Evolutionary conservation across 1,140 invertebrate species (phyloP).

Genomic region (Campodea augens): DNA sequence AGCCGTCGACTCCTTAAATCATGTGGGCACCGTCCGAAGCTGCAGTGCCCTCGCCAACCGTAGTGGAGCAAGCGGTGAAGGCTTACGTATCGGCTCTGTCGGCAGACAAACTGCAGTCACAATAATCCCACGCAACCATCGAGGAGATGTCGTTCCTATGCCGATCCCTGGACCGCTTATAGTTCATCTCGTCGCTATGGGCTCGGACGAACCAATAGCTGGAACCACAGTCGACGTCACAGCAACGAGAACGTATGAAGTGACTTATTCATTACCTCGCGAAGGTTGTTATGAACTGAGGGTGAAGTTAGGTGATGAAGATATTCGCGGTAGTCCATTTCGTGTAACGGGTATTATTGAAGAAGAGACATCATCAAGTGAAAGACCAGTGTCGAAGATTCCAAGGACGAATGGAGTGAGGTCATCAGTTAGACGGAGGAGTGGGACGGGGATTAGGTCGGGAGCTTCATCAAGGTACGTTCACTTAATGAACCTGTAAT

Average conservation of each 20-base stretch:
- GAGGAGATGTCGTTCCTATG: slow-evolving; percentile 23
- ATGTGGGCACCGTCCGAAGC: not conserved
- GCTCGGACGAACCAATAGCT: no score
- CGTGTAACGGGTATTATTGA: slow-evolving; percentile 16
- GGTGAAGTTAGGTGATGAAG: slow-evolving; percentile 6
- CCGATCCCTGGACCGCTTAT: no score
- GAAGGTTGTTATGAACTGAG: not conserved
- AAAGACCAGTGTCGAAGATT: not conserved
- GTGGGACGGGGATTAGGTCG: not conserved
- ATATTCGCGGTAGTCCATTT: slow-evolving; percentile 30
- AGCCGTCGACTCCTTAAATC: no score
- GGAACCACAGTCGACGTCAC: no score
- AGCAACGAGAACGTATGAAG: no score
- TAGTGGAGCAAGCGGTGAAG: slow-evolving; percentile 15
- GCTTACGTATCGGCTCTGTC: slow-evolving; percentile 22
- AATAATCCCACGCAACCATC: slow-evolving; percentile 25
- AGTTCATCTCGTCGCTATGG: no score
- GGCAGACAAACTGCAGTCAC: slow-evolving; percentile 21
- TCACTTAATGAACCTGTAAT: no score
- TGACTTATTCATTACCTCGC: not conserved
- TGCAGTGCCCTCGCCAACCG: not conserved
- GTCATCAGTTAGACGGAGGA: not conserved
- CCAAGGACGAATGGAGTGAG: not conserved
- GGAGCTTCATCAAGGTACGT: not conserved
- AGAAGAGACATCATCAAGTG: not conserved